Conservation (phyloP, 2,113 vertebrate species). For the Psittacula cyanocephala region DNA sequence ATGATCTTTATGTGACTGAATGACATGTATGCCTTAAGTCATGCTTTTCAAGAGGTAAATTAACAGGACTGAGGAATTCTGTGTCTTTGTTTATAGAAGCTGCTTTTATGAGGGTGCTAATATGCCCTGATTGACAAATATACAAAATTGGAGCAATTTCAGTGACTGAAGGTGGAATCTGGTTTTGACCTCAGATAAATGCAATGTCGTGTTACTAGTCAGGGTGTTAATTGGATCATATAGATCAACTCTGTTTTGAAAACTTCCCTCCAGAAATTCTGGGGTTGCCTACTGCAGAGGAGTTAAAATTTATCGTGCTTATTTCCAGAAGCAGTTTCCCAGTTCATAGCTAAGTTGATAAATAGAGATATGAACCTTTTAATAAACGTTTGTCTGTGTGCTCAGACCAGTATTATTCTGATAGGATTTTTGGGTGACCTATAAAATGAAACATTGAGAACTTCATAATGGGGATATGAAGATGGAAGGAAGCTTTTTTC, state of each 20-base stretch:
- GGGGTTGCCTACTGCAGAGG: background rate
- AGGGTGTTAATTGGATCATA: background rate
- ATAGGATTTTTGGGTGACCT: background rate
- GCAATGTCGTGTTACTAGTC: background rate
- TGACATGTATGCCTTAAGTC: background rate
- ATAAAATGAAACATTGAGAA: background rate
- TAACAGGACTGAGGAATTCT: background rate
- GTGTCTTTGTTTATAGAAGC: background rate
- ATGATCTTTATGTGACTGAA: background rate
- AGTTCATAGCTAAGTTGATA: background rate
- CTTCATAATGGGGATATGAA: background rate
- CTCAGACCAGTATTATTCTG: background rate
- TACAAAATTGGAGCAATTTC: background rate
- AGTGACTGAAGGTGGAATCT: background rate
- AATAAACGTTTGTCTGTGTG: background rate
- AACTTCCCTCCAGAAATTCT: background rate
- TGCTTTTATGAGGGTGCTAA: background rate
- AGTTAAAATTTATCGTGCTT: background rate
- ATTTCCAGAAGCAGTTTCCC: background rate
- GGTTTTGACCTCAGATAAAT: background rate
- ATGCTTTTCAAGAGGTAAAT: background rate
- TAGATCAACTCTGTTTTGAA: background rate
- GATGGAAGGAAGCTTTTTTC: background rate
- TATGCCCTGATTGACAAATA: background rate
- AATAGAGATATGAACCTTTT: background rate